These are phyloP conservation scores for Mormyrops boulengeri DNA, from an alignment of 2,797 vertebrate genomes.

Conservation along the genomic window DNA sequence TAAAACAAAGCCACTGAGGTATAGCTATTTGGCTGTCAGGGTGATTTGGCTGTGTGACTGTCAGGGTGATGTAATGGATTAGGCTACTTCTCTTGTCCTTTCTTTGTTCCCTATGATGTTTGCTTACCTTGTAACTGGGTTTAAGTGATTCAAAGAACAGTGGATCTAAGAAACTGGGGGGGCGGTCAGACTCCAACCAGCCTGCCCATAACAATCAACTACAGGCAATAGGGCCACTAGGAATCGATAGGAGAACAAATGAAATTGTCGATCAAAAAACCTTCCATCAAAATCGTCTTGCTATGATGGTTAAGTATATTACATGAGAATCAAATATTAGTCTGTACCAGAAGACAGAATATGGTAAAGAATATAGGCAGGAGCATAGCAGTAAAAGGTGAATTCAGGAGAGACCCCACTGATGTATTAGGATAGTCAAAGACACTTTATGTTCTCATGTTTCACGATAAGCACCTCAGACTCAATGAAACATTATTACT, in stretches of 20 bases:
- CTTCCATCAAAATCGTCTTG: background rate
- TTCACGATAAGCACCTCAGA: background rate
- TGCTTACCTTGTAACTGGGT: background rate
- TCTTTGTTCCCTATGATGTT: background rate
- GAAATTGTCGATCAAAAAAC: background rate
- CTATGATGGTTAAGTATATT: background rate
- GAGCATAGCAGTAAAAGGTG: background rate
- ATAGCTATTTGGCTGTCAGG: background rate
- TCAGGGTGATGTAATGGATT: background rate
- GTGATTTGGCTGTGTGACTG: background rate
- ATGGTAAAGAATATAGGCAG: background rate
- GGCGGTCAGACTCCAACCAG: background rate
- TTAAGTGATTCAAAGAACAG: background rate
- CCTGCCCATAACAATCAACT: background rate
- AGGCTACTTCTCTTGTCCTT: background rate
- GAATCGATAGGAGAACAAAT: background rate
- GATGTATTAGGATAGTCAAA: constrained; percentile 3
- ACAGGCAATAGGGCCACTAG: background rate
- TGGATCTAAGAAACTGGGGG: background rate
- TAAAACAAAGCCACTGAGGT: background rate
- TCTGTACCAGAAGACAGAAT: background rate
- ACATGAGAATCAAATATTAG: background rate
- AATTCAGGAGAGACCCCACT: background rate
- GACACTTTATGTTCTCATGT: background rate
- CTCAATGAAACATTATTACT: background rate